Conservation (phyloP, 2,113 vertebrate genomes). For the Cebidichthys violaceus region DNA sequence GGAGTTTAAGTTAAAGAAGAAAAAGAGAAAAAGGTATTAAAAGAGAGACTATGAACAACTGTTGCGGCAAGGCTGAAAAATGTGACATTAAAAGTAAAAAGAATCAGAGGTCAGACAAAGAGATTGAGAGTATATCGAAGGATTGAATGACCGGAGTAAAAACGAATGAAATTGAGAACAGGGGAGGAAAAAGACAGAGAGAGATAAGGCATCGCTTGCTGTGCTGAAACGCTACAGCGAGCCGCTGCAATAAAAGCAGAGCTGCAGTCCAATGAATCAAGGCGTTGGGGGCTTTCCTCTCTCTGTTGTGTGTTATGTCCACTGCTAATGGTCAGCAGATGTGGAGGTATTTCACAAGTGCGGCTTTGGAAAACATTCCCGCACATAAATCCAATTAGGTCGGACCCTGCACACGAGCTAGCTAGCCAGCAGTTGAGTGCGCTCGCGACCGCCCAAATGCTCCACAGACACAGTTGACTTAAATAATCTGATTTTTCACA, state of each 20-base stretch:
- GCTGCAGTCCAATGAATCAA: conserved; percentile 81
- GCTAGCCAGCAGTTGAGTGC: conserved; percentile 43
- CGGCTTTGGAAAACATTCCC: conserved; percentile 84
- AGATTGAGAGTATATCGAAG: conserved; percentile 16
- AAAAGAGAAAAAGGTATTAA: conserved; percentile 16
- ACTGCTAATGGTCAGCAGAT: conserved; percentile 85
- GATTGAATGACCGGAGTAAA: conserved; percentile 27
- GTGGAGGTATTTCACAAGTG: conserved; percentile 85
- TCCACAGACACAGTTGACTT: conserved; percentile 60
- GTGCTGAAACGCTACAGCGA: conserved; percentile 51
- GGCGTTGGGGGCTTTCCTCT: conserved; percentile 80
- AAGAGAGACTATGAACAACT: neutral
- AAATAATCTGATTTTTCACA: conserved; percentile 64
- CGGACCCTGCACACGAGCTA: conserved; percentile 69
- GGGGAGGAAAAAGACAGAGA: conserved; percentile 32
- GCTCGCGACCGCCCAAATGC: conserved; percentile 55
- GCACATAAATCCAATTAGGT: conserved; percentile 84
- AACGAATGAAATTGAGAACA: conserved; percentile 38
- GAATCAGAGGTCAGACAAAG: conserved; percentile 9
- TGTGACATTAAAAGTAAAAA: neutral
- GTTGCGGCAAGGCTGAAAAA: conserved; percentile 5
- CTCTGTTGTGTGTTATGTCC: conserved; percentile 82
- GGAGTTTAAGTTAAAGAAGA: neutral
- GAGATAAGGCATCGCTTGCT: conserved; percentile 62
- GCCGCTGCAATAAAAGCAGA: conserved; percentile 78